A percentile compares a stretch with the other conserved stretches of the same genome.
phyloP scores from a whole-genome alignment of 2,888 invertebrate species.

The Diaphora mendica region DNA sequence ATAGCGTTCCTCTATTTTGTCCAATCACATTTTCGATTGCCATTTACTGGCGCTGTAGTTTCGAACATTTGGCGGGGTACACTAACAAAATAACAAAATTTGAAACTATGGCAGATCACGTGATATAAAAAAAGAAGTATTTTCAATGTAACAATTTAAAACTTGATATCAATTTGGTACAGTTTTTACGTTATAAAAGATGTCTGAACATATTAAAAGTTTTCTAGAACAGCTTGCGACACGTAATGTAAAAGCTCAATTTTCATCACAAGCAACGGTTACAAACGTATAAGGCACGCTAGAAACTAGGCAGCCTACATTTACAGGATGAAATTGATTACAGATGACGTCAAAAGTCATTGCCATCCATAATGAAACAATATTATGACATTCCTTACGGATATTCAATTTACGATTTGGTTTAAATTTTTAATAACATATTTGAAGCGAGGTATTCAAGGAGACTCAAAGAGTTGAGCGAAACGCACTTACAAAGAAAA shows the following conservation, averaged over 20 bases:
- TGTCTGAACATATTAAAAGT: constrained; percentile 23
- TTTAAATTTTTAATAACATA: neutral
- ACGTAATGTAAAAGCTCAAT: constrained; percentile 47
- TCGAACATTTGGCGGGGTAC: neutral
- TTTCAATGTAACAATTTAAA: neutral
- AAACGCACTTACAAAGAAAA: neutral
- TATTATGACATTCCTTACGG: neutral
- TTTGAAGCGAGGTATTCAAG: neutral
- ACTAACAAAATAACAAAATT: neutral
- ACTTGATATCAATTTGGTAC: neutral
- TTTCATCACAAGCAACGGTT: constrained; percentile 44
- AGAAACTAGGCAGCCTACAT: constrained; percentile 43
- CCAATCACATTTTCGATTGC: neutral
- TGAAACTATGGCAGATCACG: neutral
- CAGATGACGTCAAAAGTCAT: constrained; percentile 29
- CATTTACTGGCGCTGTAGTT: neutral
- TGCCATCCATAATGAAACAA: constrained; percentile 10
- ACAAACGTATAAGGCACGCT: constrained; percentile 49
- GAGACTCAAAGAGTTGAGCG: neutral
- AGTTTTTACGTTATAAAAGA: neutral
- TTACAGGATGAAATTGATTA: constrained; percentile 20
- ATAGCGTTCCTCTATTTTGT: neutral
- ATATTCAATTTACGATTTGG: neutral
- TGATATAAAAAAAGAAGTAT: neutral
- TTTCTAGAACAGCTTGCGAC: constrained; percentile 41